These are phyloP conservation scores for Sinhomidia bicolor DNA, from an alignment of 2,888 invertebrate genomes.

Conservation along the genomic window DNA sequence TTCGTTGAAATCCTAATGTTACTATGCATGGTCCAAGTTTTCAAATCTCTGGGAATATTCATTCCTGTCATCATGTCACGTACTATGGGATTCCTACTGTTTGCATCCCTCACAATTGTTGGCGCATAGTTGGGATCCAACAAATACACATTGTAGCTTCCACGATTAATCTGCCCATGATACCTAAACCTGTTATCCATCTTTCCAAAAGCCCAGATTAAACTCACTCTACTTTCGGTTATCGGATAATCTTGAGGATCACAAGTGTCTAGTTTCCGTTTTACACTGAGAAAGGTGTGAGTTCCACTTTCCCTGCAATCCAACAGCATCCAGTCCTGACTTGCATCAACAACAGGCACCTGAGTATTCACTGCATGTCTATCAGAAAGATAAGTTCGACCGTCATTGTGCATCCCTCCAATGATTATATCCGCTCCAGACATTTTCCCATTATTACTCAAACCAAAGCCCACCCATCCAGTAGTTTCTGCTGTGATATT, in stretches of 20 bases:
- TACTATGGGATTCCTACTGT: background rate
- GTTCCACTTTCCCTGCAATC: background rate
- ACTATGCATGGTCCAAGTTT: constrained; percentile 2
- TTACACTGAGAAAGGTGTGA: constrained; percentile 23
- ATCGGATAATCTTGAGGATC: background rate
- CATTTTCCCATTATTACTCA: constrained; percentile 30
- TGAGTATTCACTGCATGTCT: background rate
- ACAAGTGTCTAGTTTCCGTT: background rate
- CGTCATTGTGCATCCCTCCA: constrained; percentile 22
- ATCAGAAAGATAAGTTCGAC: constrained; percentile 30
- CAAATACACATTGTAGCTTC: constrained; percentile 28
- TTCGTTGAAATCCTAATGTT: background rate
- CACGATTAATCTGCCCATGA: background rate
- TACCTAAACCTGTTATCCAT: background rate
- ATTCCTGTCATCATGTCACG: background rate
- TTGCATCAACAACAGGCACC: background rate
- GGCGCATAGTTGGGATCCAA: constrained; percentile 26
- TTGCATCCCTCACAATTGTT: background rate
- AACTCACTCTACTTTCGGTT: background rate
- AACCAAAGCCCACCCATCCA: constrained; percentile 37
- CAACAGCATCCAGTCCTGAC: constrained; percentile 10
- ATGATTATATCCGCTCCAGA: constrained; percentile 10
- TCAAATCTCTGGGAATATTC: background rate
- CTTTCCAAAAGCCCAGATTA: background rate
- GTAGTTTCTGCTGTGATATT: constrained; percentile 13